Conservation (phyloP, 2,113 vertebrate genomes). For the Dipodomys spectabilis region DNA sequence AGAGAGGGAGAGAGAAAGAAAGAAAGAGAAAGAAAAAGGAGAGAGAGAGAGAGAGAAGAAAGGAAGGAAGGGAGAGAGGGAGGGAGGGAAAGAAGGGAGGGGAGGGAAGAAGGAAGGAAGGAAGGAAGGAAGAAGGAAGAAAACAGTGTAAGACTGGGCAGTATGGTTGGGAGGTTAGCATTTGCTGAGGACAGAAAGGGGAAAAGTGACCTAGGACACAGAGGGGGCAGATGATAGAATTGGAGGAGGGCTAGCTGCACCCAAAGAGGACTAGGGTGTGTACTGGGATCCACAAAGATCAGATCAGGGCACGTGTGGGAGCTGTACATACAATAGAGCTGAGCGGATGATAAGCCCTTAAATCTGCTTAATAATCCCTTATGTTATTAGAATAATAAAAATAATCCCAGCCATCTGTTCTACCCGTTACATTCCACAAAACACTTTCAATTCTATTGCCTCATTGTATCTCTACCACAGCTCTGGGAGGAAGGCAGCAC, state of each 20-base stretch:
- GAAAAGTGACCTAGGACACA: too few relatives aligned
- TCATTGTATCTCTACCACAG: background rate
- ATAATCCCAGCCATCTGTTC: constrained; percentile 45
- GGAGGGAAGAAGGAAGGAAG: background rate
- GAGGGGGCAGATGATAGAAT: background rate
- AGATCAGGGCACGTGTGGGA: background rate
- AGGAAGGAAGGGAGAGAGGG: background rate
- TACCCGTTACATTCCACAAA: constrained; percentile 12
- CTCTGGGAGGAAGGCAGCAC: background rate
- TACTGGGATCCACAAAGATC: background rate
- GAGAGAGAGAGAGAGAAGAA: background rate
- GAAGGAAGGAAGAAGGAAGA: background rate
- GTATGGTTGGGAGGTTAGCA: background rate
- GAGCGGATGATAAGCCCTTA: constrained; percentile 47
- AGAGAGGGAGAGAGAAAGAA: too few relatives aligned
- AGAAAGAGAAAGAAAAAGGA: accelerated
- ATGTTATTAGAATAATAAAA: constrained; percentile 61
- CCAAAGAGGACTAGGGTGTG: background rate
- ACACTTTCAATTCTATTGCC: constrained; percentile 32
- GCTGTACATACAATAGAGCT: background rate
- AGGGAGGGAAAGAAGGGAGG: background rate
- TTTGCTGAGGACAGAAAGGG: background rate
- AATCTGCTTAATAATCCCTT: constrained; percentile 46
- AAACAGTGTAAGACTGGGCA: background rate
- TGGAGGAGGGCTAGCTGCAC: accelerated